phyloP scores from a whole-genome alignment of 2,888 invertebrate genomes.

The Lathronympha strigana region DNA sequence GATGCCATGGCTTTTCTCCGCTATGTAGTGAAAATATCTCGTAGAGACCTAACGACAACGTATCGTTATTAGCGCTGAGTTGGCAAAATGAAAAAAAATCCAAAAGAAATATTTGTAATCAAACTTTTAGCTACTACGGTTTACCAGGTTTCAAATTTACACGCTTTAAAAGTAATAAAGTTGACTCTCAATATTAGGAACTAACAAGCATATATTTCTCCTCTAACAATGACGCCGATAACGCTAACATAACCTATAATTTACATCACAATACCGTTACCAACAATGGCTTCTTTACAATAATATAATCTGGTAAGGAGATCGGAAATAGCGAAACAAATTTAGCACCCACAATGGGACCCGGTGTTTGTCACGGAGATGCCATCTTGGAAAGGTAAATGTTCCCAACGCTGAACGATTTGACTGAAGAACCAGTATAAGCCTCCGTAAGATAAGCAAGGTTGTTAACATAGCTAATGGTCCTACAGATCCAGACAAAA shows the following conservation, averaged over 20 bases:
- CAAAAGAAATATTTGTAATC: no score
- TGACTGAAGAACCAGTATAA: neutral
- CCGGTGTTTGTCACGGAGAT: slow-evolving; percentile 78
- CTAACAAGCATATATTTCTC: neutral
- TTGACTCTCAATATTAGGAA: slow-evolving; percentile 6
- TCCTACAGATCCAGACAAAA: neutral
- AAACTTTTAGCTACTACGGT: no score
- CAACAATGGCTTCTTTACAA: slow-evolving; percentile 70
- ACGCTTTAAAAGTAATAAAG: neutral
- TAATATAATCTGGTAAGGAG: slow-evolving; percentile 76
- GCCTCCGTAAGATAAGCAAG: neutral
- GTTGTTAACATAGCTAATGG: neutral
- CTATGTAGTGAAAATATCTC: no score
- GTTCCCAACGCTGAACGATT: neutral
- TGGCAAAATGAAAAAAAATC: no score
- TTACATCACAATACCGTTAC: slow-evolving; percentile 36
- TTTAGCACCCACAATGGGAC: slow-evolving; percentile 78
- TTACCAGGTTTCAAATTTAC: no score
- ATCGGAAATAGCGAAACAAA: slow-evolving; percentile 81
- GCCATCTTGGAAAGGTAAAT: slow-evolving; percentile 64
- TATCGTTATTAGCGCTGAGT: no score
- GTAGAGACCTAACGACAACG: no score
- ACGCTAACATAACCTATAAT: slow-evolving; percentile 39
- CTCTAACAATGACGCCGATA: slow-evolving; percentile 24
- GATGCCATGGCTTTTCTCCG: no score